Evolutionary conservation across 2,797 vertebrate species (phyloP), one percentile per base, ranked within the genome.

Genomic region (Danio jaintianensis): DNA sequence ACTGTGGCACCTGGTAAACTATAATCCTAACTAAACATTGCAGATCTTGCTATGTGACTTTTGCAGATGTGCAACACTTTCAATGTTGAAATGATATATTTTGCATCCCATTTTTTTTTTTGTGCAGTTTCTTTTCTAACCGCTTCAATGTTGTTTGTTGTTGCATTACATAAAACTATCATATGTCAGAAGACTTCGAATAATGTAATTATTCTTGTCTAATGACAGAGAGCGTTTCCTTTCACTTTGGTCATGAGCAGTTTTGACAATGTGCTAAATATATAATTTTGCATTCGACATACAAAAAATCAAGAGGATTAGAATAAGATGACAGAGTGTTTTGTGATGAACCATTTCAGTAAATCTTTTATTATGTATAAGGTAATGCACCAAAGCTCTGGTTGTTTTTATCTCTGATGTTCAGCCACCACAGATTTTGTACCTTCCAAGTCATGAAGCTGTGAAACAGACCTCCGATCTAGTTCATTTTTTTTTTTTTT

Each of bases 401-500:
- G 53, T 2, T 40, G 36, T 71, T 15, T 71, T 20, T 38, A 13
- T 40, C 38, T 38, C 29, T 69, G 67, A 53, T 38, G 10, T 52
- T 69, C 47, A 15, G 18, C 42, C 42, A 13, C 45, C n/a, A 20
- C 42, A 66, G 18, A 40, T 10, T 58, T 47, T 47, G 15, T 55
- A 42, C 52, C 50, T 56, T 53, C 52, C 38, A 56, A 16, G 38
- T 72, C 69, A 56, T 53, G 16, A 56, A 71, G 52, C 38, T 72
- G 52, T 56, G 52, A 43, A 56, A 72, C 69, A 72, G 69, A 43
- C 69, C 52, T 22, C 52, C 47, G 13, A 20, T 45, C 11, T 47
- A 45, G 63, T 45, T 45, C 10, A 13, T 66, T 0, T 1, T 47
- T 29, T 29, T 29, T 29, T n/a, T 29, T 7, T 40, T n/a, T 16